phyloP scores from a whole-genome alignment of 2,888 invertebrate species.

The Tipula helvola region DNA sequence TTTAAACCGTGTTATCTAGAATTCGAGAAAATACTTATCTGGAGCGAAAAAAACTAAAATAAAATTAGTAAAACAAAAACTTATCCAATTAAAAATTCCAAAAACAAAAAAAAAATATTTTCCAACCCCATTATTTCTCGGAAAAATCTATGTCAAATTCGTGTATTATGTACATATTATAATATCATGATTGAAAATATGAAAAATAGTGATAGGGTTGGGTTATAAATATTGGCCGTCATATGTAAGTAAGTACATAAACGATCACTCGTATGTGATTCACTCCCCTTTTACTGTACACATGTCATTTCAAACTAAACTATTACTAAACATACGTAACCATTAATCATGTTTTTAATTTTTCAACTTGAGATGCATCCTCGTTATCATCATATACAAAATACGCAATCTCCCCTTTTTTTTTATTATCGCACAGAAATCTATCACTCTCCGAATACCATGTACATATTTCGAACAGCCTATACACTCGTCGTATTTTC shows the following conservation, averaged over 20 bases:
- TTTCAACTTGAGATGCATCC: not conserved
- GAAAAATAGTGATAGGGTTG: not conserved
- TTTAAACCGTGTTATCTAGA: not conserved
- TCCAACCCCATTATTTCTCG: not conserved
- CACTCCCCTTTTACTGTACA: not conserved
- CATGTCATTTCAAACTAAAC: not conserved
- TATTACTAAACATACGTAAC: not conserved
- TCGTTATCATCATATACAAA: not conserved
- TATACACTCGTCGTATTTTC: not conserved
- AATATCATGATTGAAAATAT: not conserved
- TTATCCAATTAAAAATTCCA: not conserved
- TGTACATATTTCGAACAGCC: not conserved
- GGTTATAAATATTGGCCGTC: not conserved
- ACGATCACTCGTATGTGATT: not conserved
- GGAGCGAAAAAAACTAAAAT: not conserved
- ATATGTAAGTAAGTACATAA: not conserved
- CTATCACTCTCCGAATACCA: not conserved
- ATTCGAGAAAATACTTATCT: not conserved
- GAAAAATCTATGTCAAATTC: conserved; percentile 4
- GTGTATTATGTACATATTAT: not conserved
- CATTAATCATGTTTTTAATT: not conserved
- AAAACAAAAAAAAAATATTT: not conserved
- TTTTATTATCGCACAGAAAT: not conserved
- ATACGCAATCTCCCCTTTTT: not conserved
- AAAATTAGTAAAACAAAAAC: not conserved